These are phyloP conservation scores for Trisateles emortualis DNA, from an alignment of 2,888 invertebrate genomes.

Conservation along the genomic window DNA sequence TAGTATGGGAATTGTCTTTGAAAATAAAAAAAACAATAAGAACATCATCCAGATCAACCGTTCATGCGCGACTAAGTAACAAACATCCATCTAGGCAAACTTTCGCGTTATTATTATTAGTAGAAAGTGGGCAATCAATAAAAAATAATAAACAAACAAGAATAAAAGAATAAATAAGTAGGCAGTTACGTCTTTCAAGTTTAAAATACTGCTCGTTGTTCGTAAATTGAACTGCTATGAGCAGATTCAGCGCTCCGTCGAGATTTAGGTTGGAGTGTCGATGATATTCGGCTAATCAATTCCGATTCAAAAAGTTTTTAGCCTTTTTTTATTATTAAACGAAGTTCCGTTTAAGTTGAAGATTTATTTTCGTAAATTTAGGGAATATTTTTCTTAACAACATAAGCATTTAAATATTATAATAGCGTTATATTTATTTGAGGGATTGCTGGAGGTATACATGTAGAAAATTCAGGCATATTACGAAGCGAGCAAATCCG, in stretches of 20 bases:
- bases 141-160: slow-evolving; percentile 33
- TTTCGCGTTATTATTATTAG: too few relatives aligned
- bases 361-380: slow-evolving; percentile 3
- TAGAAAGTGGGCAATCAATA: too few relatives aligned
- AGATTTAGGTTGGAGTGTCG: slow-evolving; percentile 33
- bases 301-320: slow-evolving; percentile 32
- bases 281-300: slow-evolving; percentile 35
- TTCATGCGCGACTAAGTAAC: too few relatives aligned
- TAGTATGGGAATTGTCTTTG: too few relatives aligned
- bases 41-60: too few relatives aligned
- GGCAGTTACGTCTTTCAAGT: slow-evolving; percentile 20
- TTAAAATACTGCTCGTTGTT: slow-evolving; percentile 31
- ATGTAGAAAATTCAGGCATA: too few relatives aligned
- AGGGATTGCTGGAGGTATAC: too few relatives aligned
- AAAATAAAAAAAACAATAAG: too few relatives aligned
- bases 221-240: slow-evolving; percentile 42
- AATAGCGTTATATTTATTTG: too few relatives aligned
- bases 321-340: slow-evolving; percentile 26
- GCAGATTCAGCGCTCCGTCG: slow-evolving; percentile 30
- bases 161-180: slow-evolving; percentile 37
- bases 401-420: too few relatives aligned
- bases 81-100: too few relatives aligned
- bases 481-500: too few relatives aligned
- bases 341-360: slow-evolving; percentile 14
- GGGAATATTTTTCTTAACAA: neutral